Evolutionary conservation across 2,797 vertebrate genomes (phyloP), one percentile per base, ranked within the genome.

Genomic region (Fistularia tabacaria): DNA sequence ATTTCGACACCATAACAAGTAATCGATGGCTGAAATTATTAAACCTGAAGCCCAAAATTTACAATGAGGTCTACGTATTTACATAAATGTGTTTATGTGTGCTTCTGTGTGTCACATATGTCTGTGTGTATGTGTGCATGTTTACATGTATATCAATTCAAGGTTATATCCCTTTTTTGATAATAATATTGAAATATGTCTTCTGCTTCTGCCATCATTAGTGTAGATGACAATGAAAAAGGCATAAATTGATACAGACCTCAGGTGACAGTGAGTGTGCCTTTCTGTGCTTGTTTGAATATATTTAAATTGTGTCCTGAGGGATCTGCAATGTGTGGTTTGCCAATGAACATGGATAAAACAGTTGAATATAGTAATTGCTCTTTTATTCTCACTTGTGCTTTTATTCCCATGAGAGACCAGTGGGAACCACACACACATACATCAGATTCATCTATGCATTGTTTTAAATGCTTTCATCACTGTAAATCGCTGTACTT

Each of bases 361-460:
- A 85, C 72, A 73, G 78, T 88, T 85, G 80, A 86, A 83, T 78
- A 79, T 76, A 77, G 79, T 86, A 86, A 88, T 85, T 85, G 85
- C 81, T n/a, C 82, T 71, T 87, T 87, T 84, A 85, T 78, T 84
- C 87, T 84, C 82, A 85, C 82, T 77, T 85, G 80, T 63, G 74
- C 79, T 73, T 6, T 41, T 1, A 13, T 62, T 85, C 84, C 80
- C 84, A 62, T 51, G 84, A 78, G 86, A 79, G 69, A 69, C 25
- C 59, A 67, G 42, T 54, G 60, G 65, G 58, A 51, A 66, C 42
- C 59, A 55, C 57, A 51, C 51, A 49, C 64, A 47, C 38, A 37
- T 44, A 65, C 1, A 6, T 46, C 53, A 41, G 59, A 46, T 56
- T 51, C 59, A 51, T 54, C 40, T 53, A 51, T 11, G 44, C 41